phyloP scores from a whole-genome alignment of 2,113 vertebrate genomes.

The human region GRCh38 chr1:94881001-94881500 shows the following conservation, averaged over 20 bases:
- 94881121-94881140: slow-evolving; percentile 86
- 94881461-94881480: no score
- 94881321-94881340: slow-evolving; percentile 73
- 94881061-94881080: slow-evolving; percentile 78
- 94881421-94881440: no score
- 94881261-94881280: slow-evolving; percentile 62
- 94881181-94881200: slow-evolving; percentile 80
- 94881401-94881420: slow-evolving; percentile 57
- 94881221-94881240: slow-evolving; percentile 52
- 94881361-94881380: not conserved
- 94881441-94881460: no score
- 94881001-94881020: no score
- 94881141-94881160: slow-evolving; percentile 85
- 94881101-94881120: slow-evolving; percentile 77
- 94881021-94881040: no score
- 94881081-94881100: slow-evolving; percentile 79
- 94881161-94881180: not conserved
- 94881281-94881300: slow-evolving; percentile 68
- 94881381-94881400: slow-evolving; percentile 44
- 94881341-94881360: not conserved
- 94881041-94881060: slow-evolving; percentile 81
- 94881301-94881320: slow-evolving; percentile 49
- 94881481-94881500: no score
- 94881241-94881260: slow-evolving; percentile 71
- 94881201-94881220: slow-evolving; percentile 83